Evolutionary conservation across 2,797 vertebrate species (phyloP).

Genomic region (Esox masquinongy): DNA sequence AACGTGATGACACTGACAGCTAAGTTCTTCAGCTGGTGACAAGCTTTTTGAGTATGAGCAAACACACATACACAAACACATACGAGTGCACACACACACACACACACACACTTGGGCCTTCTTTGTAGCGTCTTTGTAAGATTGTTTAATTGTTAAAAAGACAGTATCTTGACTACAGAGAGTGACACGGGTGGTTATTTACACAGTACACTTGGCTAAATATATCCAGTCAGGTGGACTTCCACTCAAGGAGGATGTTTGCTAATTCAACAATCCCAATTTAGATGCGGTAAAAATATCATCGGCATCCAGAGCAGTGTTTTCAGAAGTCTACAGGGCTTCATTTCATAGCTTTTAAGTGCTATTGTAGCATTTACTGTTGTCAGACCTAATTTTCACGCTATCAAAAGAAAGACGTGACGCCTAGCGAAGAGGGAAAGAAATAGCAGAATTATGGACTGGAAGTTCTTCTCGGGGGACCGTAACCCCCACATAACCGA

Average conservation of each 20-base stretch:
- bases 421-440: constrained; percentile 12
- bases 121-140: neutral
- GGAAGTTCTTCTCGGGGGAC: constrained; percentile 34
- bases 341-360: constrained; percentile 30
- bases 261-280: constrained; percentile 26
- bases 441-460: constrained; percentile 30
- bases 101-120: neutral
- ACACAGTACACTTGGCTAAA: constrained; percentile 3
- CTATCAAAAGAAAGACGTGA: constrained; percentile 20
- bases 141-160: neutral
- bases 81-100: neutral
- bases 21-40: too few species aligned
- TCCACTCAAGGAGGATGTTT: constrained; percentile 7
- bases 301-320: too few species aligned
- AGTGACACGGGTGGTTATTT: neutral
- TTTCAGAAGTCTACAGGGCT: too few species aligned
- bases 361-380: constrained; percentile 9
- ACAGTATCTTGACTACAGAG: neutral
- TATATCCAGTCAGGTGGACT: constrained; percentile 10
- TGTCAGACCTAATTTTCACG: constrained; percentile 19
- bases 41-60: too few species aligned
- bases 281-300: constrained; percentile 2
- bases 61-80: too few species aligned
- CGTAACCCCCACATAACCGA: constrained; percentile 28
- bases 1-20: too few species aligned